Base-by-base conservation (phyloP, 1,140 invertebrate species). In the Drosophila navojoa region DNA sequence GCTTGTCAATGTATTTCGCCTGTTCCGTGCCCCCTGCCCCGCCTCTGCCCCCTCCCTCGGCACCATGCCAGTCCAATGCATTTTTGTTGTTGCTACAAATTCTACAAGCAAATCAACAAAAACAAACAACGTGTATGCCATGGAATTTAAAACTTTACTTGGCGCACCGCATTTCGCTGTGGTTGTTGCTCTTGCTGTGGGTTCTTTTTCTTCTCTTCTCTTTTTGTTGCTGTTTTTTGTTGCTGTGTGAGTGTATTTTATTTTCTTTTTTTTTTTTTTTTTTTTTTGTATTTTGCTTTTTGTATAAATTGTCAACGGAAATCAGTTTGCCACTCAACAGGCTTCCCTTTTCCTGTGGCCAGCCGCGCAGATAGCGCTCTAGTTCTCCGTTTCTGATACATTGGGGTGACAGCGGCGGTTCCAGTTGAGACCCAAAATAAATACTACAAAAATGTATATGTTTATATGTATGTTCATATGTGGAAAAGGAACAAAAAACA, bases 341-440 rank as follows among this genome's bases (percentile, higher is more conserved):
- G 84, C 85, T 89, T 89, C 85, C 85, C 84, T 90, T 89, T 89
- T 89, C 81, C 85, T 90, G 85, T 82, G 72, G 62, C 45, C 59
- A 59, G 38, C 29, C 54, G 16, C 44, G 13, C 59, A 70, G 58
- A 70, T 62, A 70, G 42, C 29, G 27, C 54, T 66, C 61, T 44
- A 35, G 3, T 47, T 42, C 68, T 50, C 49, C 38, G 60, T 35
- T 47, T 64, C 59, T 44, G 29, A 66, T 52, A 42, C 13, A 22
- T 22, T 61, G 60, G 68, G 68, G 68, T 63, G 66, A 61, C 16
- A 25, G 32, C 32, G 3, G 16, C 29, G 19, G 15, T 59, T 71
- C 50, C 27, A 47, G 9, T 53, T 11, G 50, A 50, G 50, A 52
- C 35, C n/a, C 57, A 44, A 66, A 66, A 55, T 66, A 66, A 71